A percentile compares a stretch with the other conserved stretches of the same genome.
These are phyloP conservation scores for Nasonia vitripennis DNA, from an alignment of 1,140 invertebrate genomes.

Conservation along the genomic window DNA sequence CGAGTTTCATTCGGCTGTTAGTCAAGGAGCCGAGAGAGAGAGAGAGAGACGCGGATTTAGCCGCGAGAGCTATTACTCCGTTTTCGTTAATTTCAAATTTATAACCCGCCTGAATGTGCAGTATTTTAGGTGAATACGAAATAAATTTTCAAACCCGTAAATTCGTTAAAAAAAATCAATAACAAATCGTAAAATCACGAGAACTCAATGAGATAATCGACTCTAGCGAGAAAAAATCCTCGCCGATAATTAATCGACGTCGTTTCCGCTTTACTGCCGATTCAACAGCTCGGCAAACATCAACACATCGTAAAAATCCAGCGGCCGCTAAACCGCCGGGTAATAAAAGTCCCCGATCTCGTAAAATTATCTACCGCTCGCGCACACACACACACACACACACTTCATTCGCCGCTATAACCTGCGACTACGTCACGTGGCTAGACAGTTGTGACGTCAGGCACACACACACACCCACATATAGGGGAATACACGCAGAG, in stretches of 20 bases:
- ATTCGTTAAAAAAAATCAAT: not conserved
- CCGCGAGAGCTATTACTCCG: not conserved
- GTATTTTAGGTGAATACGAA: not conserved
- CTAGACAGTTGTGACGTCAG: constrained; percentile 69
- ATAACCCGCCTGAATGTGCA: not conserved
- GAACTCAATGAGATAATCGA: not conserved
- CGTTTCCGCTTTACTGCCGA: not conserved
- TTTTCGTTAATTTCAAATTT: constrained; percentile 24
- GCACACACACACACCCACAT: not conserved
- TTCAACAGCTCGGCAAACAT: not conserved
- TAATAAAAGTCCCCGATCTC: constrained; percentile 2
- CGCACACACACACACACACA: not conserved
- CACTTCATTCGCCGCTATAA: constrained; percentile 35
- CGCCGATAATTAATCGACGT: not conserved
- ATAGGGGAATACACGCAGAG: not conserved
- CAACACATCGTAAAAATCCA: not conserved
- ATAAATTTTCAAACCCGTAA: not conserved
- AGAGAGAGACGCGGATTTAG: not conserved
- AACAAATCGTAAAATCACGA: not conserved
- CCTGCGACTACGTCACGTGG: constrained; percentile 65
- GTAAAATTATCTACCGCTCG: not conserved
- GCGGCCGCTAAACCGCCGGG: not conserved
- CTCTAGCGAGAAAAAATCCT: not conserved
- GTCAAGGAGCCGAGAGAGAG: not conserved
- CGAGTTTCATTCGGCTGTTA: constrained; percentile 44